Evolutionary conservation across 2,888 invertebrate species (phyloP), one percentile per base, ranked within the genome.

Genomic region (Xestia sexstrigata): DNA sequence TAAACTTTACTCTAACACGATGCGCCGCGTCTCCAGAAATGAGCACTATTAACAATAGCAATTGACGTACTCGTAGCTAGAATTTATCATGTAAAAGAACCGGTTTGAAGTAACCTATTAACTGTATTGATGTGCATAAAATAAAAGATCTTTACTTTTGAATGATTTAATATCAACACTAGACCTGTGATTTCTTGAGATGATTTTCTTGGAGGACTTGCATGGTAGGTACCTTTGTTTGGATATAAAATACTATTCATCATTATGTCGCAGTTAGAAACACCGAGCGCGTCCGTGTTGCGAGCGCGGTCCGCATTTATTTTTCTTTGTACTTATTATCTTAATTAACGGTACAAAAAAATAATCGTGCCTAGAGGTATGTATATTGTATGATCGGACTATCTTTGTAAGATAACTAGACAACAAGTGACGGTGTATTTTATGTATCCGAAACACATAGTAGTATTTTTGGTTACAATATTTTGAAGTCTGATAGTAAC

Each of bases 401-500:
- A 55, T 23, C 11, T n/a, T n/a, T 11, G 52, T 55, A n/a, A n/a
- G 52, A n/a, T 11, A 0, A 52, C 11, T n/a, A 52, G n/a, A 49
- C n/a, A n/a, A n/a, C n/a, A 52, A 52, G 3, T 23, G n/a, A n/a
- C n/a, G 13, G n/a, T n/a, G n/a, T n/a, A 55, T 55, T n/a, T 58
- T 55, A 73, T 23, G 60, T 67, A 70, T 13, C 77, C 69, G 66
- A 52, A 66, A 69, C n/a, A 65, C n/a, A 62, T 69, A 42, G 47
- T 26, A 42, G 49, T 69, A 58, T 76, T 72, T 76, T 39, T 72
- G 47, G 35, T 71, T 55, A 68, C 3, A 55, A 47, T 55, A 65
- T 79, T 79, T 65, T 60, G 4, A 79, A 83, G 80, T 83, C 69
- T 83, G 84, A 82, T 83, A 55, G 52, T 75, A 74, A 52, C 20